These are phyloP conservation scores for Ametastegia equiseti DNA, from an alignment of 2,888 invertebrate genomes.

Conservation along the genomic window DNA sequence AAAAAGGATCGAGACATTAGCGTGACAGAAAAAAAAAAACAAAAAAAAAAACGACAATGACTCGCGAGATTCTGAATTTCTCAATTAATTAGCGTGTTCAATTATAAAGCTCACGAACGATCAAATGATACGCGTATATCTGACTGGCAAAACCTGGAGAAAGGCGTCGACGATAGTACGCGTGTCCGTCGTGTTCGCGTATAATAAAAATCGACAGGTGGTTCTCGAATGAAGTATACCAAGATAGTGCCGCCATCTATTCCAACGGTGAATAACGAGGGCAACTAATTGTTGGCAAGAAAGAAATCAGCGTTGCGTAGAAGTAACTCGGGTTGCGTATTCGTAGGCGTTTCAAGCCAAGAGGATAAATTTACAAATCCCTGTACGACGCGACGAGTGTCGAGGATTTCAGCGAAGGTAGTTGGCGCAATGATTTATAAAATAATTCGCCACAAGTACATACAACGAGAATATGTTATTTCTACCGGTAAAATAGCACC, in stretches of 20 bases:
- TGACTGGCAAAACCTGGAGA: conserved; percentile 55
- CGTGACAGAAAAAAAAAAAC: neutral
- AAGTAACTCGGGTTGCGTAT: conserved; percentile 4
- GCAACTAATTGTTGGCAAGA: conserved; percentile 38
- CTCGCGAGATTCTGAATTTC: neutral
- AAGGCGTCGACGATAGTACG: no score
- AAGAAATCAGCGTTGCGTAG: conserved; percentile 25
- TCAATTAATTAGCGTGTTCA: conserved; percentile 11
- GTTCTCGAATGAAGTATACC: conserved; percentile 36
- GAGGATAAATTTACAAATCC: neutral
- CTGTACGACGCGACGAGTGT: neutral
- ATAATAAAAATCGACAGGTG: conserved; percentile 57
- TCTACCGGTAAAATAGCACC: neutral
- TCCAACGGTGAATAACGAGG: neutral
- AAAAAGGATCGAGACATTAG: no score
- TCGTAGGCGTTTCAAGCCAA: neutral
- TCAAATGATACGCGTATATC: no score
- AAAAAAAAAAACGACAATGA: neutral
- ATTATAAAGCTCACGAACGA: neutral
- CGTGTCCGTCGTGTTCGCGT: conserved; percentile 46
- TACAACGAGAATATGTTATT: neutral
- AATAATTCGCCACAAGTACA: neutral
- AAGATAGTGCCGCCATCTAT: conserved; percentile 62
- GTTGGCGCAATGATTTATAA: conserved; percentile 13
- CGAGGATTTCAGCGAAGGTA: neutral